Evolutionary conservation across 2,113 vertebrate species (phyloP).

Genomic region (Pomatostomus ruficeps): DNA sequence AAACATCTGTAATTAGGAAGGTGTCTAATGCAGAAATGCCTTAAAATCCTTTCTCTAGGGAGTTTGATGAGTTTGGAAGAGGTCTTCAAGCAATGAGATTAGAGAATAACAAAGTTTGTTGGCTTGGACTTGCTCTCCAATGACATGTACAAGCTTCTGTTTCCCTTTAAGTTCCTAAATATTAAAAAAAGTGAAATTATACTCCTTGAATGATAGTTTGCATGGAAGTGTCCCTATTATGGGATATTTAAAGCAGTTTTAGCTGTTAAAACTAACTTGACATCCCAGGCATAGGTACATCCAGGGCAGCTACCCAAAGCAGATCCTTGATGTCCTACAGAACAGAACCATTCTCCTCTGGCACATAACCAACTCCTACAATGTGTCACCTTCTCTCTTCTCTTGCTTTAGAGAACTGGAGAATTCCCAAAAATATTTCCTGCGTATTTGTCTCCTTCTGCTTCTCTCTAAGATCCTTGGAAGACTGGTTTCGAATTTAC

Average conservation of each 20-base stretch:
- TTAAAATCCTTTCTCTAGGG: neutral
- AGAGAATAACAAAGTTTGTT: neutral
- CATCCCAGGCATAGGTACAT: neutral
- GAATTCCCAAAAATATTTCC: neutral
- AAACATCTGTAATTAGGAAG: neutral
- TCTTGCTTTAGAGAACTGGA: constrained; percentile 3
- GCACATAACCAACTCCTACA: neutral
- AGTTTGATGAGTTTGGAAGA: neutral
- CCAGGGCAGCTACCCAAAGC: neutral
- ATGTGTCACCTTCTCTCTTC: neutral
- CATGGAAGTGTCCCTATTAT: neutral
- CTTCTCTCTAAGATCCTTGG: neutral
- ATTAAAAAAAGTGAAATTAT: neutral
- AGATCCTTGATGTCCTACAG: neutral
- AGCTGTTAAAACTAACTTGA: neutral
- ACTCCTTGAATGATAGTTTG: neutral
- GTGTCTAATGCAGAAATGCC: neutral
- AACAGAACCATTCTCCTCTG: neutral
- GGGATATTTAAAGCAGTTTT: neutral
- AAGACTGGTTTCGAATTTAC: neutral
- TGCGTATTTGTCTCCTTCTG: neutral
- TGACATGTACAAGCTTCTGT: neutral
- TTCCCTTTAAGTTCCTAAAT: neutral
- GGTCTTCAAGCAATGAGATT: neutral
- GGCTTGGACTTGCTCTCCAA: neutral